Conservation (phyloP, 2,113 vertebrate species). For the Myodes glareolus region DNA sequence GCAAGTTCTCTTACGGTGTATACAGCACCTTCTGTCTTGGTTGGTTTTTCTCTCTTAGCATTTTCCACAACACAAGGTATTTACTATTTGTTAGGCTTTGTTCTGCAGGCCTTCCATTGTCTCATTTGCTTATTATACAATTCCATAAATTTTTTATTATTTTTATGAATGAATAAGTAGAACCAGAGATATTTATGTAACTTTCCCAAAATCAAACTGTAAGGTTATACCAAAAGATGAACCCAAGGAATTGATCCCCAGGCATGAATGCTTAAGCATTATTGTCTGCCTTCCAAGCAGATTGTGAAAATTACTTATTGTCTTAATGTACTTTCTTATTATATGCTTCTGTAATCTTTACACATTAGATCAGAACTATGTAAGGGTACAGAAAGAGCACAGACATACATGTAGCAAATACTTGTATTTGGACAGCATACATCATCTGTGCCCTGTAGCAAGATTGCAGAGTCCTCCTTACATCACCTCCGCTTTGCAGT, state of each 20-base stretch:
- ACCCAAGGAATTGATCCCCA: not conserved
- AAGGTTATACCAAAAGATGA: not conserved
- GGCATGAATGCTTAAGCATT: not conserved
- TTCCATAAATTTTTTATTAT: not conserved
- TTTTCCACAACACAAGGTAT: not conserved
- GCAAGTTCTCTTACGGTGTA: not conserved
- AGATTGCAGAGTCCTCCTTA: not conserved
- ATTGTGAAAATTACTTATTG: not conserved
- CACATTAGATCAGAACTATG: not conserved
- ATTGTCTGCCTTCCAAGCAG: not conserved
- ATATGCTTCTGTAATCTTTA: not conserved
- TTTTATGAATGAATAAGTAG: slow-evolving; percentile 20
- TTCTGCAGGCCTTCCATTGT: not conserved
- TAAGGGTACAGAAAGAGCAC: not conserved
- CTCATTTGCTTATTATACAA: not conserved
- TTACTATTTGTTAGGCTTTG: not conserved
- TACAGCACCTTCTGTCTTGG: not conserved
- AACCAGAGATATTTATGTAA: not conserved
- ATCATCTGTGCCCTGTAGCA: not conserved
- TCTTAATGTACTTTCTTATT: not conserved
- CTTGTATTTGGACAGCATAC: not conserved
- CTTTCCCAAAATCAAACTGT: not conserved
- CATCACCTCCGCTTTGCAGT: too few species aligned
- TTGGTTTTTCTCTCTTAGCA: not conserved
- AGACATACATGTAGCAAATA: not conserved